These are phyloP conservation scores for Ctenodactylus gundi DNA, from an alignment of 2,113 vertebrate genomes.

Conservation along the genomic window DNA sequence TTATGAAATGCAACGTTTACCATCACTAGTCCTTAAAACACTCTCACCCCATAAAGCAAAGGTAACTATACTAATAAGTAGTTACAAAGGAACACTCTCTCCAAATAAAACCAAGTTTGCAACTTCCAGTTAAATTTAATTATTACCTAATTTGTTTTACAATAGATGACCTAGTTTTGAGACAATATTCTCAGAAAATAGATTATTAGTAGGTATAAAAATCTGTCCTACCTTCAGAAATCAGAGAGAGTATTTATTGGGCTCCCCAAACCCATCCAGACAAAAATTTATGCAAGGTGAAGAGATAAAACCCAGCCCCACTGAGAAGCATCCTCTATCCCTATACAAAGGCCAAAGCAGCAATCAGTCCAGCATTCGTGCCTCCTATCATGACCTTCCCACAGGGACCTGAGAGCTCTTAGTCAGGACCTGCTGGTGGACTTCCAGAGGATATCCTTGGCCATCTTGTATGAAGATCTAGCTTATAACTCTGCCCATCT, in stretches of 20 bases:
- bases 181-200: slow-evolving; percentile 70
- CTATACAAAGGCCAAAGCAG: slow-evolving; percentile 48
- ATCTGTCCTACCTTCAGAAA: slow-evolving; percentile 65
- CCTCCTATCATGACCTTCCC: slow-evolving; percentile 13
- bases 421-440: background rate
- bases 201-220: slow-evolving; percentile 49
- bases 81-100: slow-evolving; percentile 47
- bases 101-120: slow-evolving; percentile 51
- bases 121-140: slow-evolving; percentile 77
- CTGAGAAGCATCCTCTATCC: background rate
- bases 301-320: background rate
- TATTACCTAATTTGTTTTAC: slow-evolving; percentile 73
- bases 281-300: background rate
- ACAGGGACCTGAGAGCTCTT: background rate
- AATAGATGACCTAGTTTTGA: slow-evolving; percentile 77
- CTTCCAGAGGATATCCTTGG: background rate
- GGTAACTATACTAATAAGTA: slow-evolving; percentile 60
- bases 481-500: background rate
- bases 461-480: background rate
- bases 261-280: slow-evolving; percentile 50
- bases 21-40: background rate
- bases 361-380: background rate
- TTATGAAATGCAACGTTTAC: slow-evolving; percentile 52
- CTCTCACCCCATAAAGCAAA: background rate
- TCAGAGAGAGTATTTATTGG: slow-evolving; percentile 52